phyloP scores from a whole-genome alignment of 2,113 vertebrate species.

The Irena cyanogastra region DNA sequence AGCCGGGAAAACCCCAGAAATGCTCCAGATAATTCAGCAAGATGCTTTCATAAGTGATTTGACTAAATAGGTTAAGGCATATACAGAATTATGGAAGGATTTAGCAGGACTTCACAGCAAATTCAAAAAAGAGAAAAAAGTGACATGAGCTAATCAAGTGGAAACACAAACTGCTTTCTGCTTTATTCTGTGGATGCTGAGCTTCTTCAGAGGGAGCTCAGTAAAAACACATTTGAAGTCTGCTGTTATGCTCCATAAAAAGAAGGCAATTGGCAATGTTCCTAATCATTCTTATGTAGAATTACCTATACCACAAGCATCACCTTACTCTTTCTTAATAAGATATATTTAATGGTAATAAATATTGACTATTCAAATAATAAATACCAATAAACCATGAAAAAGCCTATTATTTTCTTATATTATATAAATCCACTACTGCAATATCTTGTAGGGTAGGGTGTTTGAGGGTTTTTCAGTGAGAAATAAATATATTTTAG shows the following conservation, averaged over 20 bases:
- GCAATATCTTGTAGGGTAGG: background rate
- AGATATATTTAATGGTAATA: background rate
- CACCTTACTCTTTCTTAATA: background rate
- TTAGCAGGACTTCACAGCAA: constrained; percentile 11
- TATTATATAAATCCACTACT: background rate
- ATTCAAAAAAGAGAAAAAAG: background rate
- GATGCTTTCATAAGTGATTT: background rate
- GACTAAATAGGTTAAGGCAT: background rate
- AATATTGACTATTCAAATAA: background rate
- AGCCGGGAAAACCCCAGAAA: background rate
- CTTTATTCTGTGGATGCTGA: background rate
- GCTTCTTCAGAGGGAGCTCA: background rate
- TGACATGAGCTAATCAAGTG: background rate
- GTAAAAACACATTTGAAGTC: background rate
- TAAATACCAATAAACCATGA: background rate
- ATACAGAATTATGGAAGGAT: background rate
- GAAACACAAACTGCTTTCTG: constrained; percentile 17
- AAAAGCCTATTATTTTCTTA: background rate
- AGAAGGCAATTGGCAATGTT: background rate
- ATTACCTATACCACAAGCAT: background rate
- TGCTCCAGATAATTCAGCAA: background rate
- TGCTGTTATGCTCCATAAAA: background rate
- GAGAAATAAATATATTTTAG: background rate
- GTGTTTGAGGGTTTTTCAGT: background rate
- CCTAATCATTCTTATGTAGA: background rate